Percentiles rank a stretch among this genome's conserved stretches.
phyloP scores from a whole-genome alignment of 2,113 vertebrate species.

The Prietella phreatophila region DNA sequence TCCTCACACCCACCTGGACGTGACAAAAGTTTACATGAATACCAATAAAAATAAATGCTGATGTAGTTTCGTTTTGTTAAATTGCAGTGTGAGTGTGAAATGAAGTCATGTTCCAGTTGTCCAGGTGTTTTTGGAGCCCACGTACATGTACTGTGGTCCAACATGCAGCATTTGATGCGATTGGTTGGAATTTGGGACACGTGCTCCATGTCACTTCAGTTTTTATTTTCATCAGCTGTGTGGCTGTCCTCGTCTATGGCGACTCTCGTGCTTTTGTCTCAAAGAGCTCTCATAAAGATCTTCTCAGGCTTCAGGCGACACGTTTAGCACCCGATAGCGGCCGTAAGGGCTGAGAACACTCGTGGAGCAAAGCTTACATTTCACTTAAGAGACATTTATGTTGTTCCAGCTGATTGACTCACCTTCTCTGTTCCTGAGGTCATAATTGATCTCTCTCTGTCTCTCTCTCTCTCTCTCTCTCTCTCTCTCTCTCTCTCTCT shows the following conservation, averaged over 20 bases:
- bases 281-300: not conserved
- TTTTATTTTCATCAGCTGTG: not conserved
- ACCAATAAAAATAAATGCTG: too few species aligned
- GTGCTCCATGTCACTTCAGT: not conserved
- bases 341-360: not conserved
- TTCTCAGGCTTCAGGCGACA: constrained; percentile 10
- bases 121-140: too few species aligned
- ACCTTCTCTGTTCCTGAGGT: constrained; percentile 12
- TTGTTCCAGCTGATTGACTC: constrained; percentile 33
- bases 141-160: not conserved
- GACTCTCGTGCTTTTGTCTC: not conserved
- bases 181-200: not conserved
- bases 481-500: constrained; percentile 34
- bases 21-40: too few species aligned
- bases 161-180: not conserved
- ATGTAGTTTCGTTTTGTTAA: too few species aligned
- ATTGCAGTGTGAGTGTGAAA: too few species aligned
- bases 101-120: too few species aligned
- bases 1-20: too few species aligned
- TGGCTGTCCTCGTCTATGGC: not conserved
- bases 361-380: constrained; percentile 22
- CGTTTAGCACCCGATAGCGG: not conserved
- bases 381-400: constrained; percentile 40
- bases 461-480: constrained; percentile 35
- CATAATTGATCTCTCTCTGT: constrained; percentile 40